Evolutionary conservation across 2,113 vertebrate species (phyloP).

Genomic region (Grus americana): DNA sequence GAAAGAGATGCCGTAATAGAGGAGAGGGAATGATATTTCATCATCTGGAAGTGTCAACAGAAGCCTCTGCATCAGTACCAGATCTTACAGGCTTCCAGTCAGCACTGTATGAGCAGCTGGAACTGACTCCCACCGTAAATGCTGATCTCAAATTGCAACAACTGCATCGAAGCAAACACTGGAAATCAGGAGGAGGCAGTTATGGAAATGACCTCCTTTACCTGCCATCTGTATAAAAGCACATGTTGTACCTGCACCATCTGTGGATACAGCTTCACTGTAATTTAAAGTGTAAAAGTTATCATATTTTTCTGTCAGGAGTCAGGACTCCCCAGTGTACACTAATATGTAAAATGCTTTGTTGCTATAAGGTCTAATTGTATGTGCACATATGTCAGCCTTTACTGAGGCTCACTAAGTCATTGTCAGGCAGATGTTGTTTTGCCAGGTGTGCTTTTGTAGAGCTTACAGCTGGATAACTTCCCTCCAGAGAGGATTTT

Average conservation of each 20-base stretch:
- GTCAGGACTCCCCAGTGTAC: conserved; percentile 34
- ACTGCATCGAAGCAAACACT: neutral
- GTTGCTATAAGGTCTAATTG: conserved; percentile 15
- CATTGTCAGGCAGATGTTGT: conserved; percentile 55
- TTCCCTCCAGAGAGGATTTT: conserved; percentile 11
- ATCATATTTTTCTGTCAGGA: conserved; percentile 13
- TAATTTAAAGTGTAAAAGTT: conserved; percentile 43
- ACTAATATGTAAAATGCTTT: conserved; percentile 21
- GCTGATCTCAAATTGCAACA: neutral
- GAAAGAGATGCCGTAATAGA: neutral
- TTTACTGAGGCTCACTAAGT: conserved; percentile 22
- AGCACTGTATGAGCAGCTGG: neutral
- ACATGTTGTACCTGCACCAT: neutral
- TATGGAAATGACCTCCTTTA: neutral
- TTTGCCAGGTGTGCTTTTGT: conserved; percentile 57
- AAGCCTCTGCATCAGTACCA: neutral
- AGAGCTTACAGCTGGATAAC: neutral
- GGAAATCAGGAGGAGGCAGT: neutral
- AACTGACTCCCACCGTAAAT: neutral
- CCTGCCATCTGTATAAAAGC: neutral
- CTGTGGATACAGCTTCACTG: neutral
- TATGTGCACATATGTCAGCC: conserved; percentile 31
- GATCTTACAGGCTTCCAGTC: neutral
- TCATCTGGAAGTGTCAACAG: neutral
- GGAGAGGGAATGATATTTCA: neutral